Evolutionary conservation across 2,888 invertebrate genomes (phyloP).

Genomic region (Rapana venosa): DNA sequence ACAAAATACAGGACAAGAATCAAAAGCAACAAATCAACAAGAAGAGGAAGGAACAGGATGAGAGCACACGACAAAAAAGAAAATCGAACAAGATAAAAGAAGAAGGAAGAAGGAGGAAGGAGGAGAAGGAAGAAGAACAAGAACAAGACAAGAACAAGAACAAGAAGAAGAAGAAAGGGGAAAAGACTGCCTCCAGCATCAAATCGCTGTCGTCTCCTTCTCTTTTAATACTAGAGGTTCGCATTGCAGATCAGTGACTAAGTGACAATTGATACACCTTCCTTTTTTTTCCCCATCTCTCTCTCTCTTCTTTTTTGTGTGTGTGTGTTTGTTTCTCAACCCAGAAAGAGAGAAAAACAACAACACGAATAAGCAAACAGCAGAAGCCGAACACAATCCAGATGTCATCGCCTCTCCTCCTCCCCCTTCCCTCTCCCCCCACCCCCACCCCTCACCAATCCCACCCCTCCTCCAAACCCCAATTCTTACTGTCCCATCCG

Average conservation of each 20-base stretch:
- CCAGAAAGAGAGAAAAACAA: background rate
- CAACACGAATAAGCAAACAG: background rate
- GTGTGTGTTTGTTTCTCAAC: no score
- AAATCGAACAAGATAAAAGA: no score
- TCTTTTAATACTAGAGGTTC: no score
- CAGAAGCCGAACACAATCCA: background rate
- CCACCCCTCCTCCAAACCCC: background rate
- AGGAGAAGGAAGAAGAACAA: background rate
- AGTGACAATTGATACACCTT: no score
- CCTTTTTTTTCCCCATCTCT: no score
- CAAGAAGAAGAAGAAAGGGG: background rate
- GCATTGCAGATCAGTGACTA: no score
- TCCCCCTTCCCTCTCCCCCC: background rate
- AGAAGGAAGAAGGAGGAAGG: no score
- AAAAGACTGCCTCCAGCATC: background rate
- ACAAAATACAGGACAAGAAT: background rate
- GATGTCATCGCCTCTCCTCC: constrained; percentile 1
- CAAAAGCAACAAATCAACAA: background rate
- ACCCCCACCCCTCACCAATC: background rate
- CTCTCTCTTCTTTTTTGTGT: no score
- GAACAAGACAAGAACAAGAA: background rate
- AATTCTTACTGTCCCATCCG: no score
- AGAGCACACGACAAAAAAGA: no score
- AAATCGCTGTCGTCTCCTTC: no score
- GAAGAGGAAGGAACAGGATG: background rate